A percentile compares a stretch with the other conserved stretches of the same genome.
Conservation (phyloP, 2,113 vertebrate genomes). For the Zeus faber region DNA sequence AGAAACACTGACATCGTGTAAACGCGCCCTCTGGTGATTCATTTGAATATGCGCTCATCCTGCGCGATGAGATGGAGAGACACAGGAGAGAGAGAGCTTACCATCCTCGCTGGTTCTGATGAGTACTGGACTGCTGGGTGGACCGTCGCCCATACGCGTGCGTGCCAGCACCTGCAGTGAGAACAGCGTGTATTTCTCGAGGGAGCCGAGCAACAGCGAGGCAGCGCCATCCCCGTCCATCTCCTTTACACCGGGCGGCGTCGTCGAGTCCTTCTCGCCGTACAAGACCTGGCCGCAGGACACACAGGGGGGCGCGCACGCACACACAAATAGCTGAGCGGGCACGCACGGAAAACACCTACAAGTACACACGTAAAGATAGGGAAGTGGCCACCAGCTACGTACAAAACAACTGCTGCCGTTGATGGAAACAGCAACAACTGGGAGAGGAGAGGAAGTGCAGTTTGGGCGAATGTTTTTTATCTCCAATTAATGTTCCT, state of each 20-base stretch:
- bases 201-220: conserved; percentile 75
- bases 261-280: conserved; percentile 73
- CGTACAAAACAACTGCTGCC: no score
- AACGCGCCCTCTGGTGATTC: neutral
- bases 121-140: conserved; percentile 76
- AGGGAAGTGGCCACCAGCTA: no score
- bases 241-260: conserved; percentile 69
- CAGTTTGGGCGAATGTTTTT: no score
- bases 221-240: conserved; percentile 81
- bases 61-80: neutral
- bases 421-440: no score
- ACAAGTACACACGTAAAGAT: no score
- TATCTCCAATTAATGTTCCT: no score
- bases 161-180: conserved; percentile 87
- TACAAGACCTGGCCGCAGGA: conserved; percentile 77
- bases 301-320: neutral
- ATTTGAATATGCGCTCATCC: neutral
- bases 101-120: conserved; percentile 89
- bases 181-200: conserved; percentile 83
- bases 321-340: neutral
- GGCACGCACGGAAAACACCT: neutral
- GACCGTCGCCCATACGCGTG: conserved; percentile 86
- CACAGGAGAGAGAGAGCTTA: conserved; percentile 51
- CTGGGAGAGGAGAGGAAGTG: no score
- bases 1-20: no score